A percentile compares a stretch with the other conserved stretches of the same genome.
These are phyloP conservation scores for Myocastor coypus DNA, from an alignment of 2,113 vertebrate genomes.

Conservation along the genomic window DNA sequence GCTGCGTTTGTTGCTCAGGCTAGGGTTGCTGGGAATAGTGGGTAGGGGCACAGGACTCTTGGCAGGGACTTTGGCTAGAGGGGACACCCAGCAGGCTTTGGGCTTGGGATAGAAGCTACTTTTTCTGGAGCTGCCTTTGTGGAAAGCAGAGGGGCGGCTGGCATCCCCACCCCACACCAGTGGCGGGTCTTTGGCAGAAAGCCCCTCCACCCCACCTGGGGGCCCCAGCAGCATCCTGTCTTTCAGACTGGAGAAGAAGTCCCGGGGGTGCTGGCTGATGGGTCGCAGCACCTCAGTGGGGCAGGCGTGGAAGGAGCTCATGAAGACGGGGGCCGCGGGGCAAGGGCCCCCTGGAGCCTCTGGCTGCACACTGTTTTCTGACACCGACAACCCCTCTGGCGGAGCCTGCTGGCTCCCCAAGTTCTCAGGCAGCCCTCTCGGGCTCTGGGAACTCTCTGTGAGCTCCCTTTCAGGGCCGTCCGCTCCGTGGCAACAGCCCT, in stretches of 20 bases:
- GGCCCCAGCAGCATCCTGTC: conserved; percentile 59
- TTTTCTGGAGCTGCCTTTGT: conserved; percentile 57
- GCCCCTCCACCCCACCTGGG: conserved; percentile 56
- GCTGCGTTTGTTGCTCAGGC: conserved; percentile 5
- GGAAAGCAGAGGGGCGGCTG: conserved; percentile 76
- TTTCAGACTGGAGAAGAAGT: conserved; percentile 78
- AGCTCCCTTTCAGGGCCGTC: neutral
- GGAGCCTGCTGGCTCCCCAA: neutral
- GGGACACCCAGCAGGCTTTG: conserved; percentile 84
- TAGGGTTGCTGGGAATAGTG: neutral
- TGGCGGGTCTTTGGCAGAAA: neutral
- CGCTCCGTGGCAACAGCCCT: conserved; percentile 72
- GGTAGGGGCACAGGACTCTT: neutral
- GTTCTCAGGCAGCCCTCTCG: neutral
- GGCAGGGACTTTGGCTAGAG: conserved; percentile 63
- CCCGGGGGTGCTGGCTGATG: conserved; percentile 63
- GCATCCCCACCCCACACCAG: conserved; percentile 73
- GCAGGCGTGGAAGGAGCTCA: conserved; percentile 81
- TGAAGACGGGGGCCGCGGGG: conserved; percentile 16
- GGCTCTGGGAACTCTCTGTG: neutral
- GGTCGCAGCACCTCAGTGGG: conserved; percentile 76
- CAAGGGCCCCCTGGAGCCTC: neutral
- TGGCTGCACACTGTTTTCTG: neutral
- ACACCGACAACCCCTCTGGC: conserved; percentile 33
- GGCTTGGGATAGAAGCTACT: conserved; percentile 50